A percentile compares a stretch with the other conserved stretches of the same genome.
Evolutionary conservation across 37 sponge, comb jelly and placozoan species (phyloP).

Genomic region (Ianthella basta): DNA sequence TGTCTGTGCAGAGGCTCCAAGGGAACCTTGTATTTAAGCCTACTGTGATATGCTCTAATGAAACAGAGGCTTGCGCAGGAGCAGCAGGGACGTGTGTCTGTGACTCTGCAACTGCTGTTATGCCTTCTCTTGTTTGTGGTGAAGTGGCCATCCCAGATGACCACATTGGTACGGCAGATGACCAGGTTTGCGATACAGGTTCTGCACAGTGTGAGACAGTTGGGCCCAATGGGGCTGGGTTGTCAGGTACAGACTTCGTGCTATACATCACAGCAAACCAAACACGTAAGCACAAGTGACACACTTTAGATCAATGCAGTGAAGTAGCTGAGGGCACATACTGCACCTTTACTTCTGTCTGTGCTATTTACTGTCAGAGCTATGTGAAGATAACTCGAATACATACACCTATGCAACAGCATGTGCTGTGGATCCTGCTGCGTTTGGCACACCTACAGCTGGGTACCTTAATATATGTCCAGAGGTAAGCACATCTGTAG

Average conservation of each 20-base stretch:
- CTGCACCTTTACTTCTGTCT: background rate
- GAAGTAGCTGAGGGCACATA: too few species aligned
- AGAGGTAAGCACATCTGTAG: background rate
- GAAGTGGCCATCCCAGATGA: background rate
- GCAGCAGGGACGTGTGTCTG: background rate
- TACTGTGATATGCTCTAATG: background rate
- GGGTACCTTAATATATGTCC: conserved; percentile 23
- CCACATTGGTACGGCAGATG: background rate
- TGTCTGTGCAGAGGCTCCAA: conserved; percentile 9
- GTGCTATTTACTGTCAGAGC: background rate
- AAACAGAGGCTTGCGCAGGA: background rate
- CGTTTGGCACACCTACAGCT: conserved; percentile 12
- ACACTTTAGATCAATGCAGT: background rate
- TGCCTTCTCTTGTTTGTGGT: background rate
- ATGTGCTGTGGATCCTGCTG: background rate
- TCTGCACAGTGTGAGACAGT: background rate
- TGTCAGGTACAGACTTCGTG: conserved; percentile 11
- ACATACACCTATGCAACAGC: conserved; percentile 14
- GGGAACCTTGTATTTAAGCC: conserved; percentile 2
- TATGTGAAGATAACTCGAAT: background rate
- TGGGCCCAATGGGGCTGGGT: background rate
- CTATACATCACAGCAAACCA: background rate
- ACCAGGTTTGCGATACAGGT: background rate
- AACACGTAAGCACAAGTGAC: background rate
- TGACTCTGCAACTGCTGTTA: background rate